Evolutionary conservation across 2,113 vertebrate genomes (phyloP).

Genomic region (Hippocampus barbouri): DNA sequence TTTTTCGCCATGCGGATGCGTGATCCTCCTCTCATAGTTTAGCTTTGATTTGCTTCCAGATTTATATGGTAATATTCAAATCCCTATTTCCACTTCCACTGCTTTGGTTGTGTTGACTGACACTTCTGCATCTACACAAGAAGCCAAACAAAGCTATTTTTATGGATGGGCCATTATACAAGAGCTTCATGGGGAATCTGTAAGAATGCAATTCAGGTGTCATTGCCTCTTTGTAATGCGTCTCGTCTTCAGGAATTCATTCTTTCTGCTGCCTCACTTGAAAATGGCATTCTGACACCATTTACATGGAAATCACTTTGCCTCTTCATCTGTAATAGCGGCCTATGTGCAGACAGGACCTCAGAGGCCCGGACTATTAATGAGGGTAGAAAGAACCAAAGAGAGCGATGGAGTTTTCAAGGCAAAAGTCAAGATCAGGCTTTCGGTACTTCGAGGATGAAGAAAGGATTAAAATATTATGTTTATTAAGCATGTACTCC

Average conservation of each 20-base stretch:
- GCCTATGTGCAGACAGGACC: constrained; percentile 54
- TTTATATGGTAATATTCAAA: constrained; percentile 68
- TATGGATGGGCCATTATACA: constrained; percentile 65
- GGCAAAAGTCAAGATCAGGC: constrained; percentile 48
- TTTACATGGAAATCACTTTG: constrained; percentile 77
- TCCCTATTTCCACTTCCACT: constrained; percentile 27
- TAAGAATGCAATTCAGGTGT: constrained; percentile 67
- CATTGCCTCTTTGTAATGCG: constrained; percentile 65
- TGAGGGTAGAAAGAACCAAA: constrained; percentile 18
- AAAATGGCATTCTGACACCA: constrained; percentile 71
- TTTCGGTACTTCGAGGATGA: constrained; percentile 43
- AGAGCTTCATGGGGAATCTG: constrained; percentile 62
- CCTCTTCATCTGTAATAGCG: constrained; percentile 58
- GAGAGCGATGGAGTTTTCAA: constrained; percentile 7
- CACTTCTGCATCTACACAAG: constrained; percentile 41
- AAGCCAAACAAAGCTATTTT: constrained; percentile 68
- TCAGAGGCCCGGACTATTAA: constrained; percentile 57
- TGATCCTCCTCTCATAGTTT: background rate
- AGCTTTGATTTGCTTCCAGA: constrained; percentile 47
- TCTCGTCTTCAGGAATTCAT: constrained; percentile 69
- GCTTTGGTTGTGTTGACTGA: constrained; percentile 49
- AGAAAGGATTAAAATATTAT: constrained; percentile 38
- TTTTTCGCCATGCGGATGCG: background rate
- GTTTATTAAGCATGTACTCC: constrained; percentile 27
- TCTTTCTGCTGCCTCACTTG: constrained; percentile 64